These are phyloP conservation scores for Formica selysi DNA, from an alignment of 1,140 invertebrate genomes.

Conservation along the genomic window DNA sequence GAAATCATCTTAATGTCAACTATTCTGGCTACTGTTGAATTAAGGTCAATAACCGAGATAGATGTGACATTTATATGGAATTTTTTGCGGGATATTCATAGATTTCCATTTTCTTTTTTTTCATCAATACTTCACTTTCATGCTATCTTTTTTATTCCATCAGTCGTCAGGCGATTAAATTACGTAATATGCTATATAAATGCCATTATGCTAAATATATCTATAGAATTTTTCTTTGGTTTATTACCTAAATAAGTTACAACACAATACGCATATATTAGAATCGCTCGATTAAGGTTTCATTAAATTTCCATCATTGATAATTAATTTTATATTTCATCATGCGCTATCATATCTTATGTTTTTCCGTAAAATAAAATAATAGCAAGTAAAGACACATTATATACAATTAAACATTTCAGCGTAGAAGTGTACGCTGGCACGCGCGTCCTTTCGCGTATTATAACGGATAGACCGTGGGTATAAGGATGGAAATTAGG, in stretches of 20 bases:
- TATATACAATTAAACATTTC: neutral
- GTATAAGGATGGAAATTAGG: slow-evolving; percentile 72
- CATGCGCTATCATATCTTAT: neutral
- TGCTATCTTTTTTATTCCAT: slow-evolving; percentile 35
- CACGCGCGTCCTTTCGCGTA: slow-evolving; percentile 37
- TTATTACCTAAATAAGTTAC: neutral
- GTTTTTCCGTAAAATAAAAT: neutral
- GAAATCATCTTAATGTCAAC: slow-evolving; percentile 48
- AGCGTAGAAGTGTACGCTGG: neutral
- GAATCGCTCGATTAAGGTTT: neutral
- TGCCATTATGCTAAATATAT: neutral
- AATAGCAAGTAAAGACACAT: neutral
- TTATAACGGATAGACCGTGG: slow-evolving; percentile 52
- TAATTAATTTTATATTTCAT: slow-evolving; percentile 21
- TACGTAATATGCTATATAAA: slow-evolving; percentile 21
- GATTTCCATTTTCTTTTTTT: slow-evolving; percentile 18
- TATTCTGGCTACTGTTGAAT: slow-evolving; percentile 28
- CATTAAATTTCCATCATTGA: neutral
- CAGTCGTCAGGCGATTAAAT: slow-evolving; percentile 1
- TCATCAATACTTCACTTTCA: neutral
- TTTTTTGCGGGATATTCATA: slow-evolving; percentile 28
- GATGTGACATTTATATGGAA: slow-evolving; percentile 13
- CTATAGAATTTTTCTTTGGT: neutral
- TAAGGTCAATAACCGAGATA: slow-evolving; percentile 51
- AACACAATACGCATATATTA: neutral